Base-by-base conservation (phyloP, 2,888 invertebrate species). In the Elysia crispata region DNA sequence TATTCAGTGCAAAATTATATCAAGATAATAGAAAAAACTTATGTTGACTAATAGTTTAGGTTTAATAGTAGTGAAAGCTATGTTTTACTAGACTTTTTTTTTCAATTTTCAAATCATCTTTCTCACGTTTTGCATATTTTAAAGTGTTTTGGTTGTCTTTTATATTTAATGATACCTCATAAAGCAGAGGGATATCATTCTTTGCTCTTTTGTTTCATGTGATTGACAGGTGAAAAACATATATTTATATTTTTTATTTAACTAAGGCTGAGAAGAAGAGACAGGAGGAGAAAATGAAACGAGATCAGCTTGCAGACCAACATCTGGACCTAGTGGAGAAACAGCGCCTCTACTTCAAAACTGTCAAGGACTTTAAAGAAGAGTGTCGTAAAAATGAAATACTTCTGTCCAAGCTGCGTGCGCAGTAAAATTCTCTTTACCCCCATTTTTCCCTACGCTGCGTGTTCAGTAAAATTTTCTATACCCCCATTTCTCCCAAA, bases 271-370 rank as follows among this genome's bases (percentile, higher is more conserved):
- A 95, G 87, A 93, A 93, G 84, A 93, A 94, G 82, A 93, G 94
- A 86, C 93, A 94, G 28, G 95, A 95, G 81, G 95, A 96, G 88
- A 95, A 95, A 86, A 94, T 94, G 89, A 93, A 94, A 77, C 92
- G 95, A 77, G 96, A 96, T 91, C 93, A 93, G 75, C 92, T 96
- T 41, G 95, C 95, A 88, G 93, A 94, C 83, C 86, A 91, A 57
- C 91, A 93, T 79, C 86, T 92, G 23, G 92, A 92, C 79, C 86
- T 93, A 60, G 85, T 93, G 57, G 96, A 96, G 85, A 94, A 95
- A 84, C 95, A 96, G 90, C 93, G 96, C 74, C 94, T 95, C 83
- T 97, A 96, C 92, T 95, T 95, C 66, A 94, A 94, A 70, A 95
- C 95, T 60, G 95, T 96, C 49, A 94, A 95, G 87, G 95, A 96